Percentiles rank a stretch among this genome's conserved stretches.
phyloP scores from a whole-genome alignment of 64 coral and sea anemone species.

The Montipora efflorescens region DNA sequence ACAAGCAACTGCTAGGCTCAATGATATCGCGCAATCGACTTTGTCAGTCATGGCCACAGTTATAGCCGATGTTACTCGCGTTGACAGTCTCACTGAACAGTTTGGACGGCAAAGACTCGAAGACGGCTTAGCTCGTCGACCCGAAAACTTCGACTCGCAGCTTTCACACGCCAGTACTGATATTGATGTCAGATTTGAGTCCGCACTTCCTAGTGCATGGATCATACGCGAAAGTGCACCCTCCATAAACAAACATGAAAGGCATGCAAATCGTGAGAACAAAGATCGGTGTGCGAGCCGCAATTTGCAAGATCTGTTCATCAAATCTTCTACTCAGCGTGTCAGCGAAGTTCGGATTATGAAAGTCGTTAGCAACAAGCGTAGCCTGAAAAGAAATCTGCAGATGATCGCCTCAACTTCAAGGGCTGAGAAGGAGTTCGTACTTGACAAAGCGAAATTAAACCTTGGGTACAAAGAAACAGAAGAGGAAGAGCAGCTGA shows the following conservation, averaged over 20 bases:
- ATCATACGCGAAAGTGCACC: conserved; percentile 4
- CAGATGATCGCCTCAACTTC: neutral
- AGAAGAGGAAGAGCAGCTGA: neutral
- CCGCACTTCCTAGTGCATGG: neutral
- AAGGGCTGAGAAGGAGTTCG: neutral
- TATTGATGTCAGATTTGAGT: neutral
- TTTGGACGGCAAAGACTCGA: conserved; percentile 28
- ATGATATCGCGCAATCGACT: neutral
- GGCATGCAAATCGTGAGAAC: neutral
- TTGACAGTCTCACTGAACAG: conserved; percentile 28
- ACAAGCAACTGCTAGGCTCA: neutral
- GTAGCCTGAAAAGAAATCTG: neutral
- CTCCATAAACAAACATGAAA: neutral
- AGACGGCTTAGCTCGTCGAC: conserved; percentile 6
- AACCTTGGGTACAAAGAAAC: neutral
- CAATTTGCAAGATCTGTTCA: neutral
- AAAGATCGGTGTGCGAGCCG: neutral
- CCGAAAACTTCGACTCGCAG: conserved; percentile 28
- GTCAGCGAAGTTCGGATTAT: conserved; percentile 36
- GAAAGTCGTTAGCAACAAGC: conserved; percentile 8
- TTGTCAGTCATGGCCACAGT: conserved; percentile 22
- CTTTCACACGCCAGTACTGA: neutral
- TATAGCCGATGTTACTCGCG: conserved; percentile 28
- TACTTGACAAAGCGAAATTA: neutral
- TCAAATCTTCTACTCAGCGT: neutral